Evolutionary conservation across 2,888 invertebrate genomes (phyloP).

Genomic region (Cryptophagus acutangulus): DNA sequence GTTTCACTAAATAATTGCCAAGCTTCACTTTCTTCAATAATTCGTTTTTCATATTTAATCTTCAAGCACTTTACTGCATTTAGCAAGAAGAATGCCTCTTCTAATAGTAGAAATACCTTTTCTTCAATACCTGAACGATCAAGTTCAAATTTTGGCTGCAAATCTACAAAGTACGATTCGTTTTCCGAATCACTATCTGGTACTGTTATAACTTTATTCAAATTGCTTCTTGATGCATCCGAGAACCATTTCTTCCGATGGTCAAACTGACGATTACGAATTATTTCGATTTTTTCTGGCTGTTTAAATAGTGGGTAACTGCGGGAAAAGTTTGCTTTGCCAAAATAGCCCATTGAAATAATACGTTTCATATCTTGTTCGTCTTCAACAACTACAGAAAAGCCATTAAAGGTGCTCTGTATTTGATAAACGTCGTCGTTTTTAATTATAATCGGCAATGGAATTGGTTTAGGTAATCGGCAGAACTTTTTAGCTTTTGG

Average conservation of each 20-base stretch:
- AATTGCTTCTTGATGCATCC: slow-evolving; percentile 13
- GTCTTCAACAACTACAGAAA: slow-evolving; percentile 60
- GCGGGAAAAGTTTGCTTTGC: slow-evolving; percentile 57
- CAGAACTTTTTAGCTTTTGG: slow-evolving; percentile 35
- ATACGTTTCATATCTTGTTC: slow-evolving; percentile 57
- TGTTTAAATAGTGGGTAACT: slow-evolving; percentile 41
- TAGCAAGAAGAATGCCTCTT: slow-evolving; percentile 73
- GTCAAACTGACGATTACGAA: slow-evolving; percentile 58
- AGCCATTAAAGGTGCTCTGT: slow-evolving; percentile 63
- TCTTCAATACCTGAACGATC: slow-evolving; percentile 59
- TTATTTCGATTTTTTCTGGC: slow-evolving; percentile 41
- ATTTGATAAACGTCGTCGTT: slow-evolving; percentile 52
- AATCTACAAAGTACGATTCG: slow-evolving; percentile 57
- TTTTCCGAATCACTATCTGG: slow-evolving; percentile 64
- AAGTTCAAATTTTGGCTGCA: slow-evolving; percentile 56
- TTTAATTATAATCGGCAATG: slow-evolving; percentile 46
- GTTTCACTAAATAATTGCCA: slow-evolving; percentile 57
- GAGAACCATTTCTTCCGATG: slow-evolving; percentile 54
- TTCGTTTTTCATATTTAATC: slow-evolving; percentile 52
- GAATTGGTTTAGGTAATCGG: slow-evolving; percentile 44
- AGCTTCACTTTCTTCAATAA: slow-evolving; percentile 51
- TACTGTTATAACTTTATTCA: slow-evolving; percentile 54
- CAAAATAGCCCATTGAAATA: slow-evolving; percentile 70
- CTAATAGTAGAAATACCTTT: slow-evolving; percentile 62
- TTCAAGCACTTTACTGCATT: slow-evolving; percentile 64